Percentiles rank a stretch among this genome's conserved stretches.
These are phyloP conservation scores for Leptinotarsa undecemlineata DNA, from an alignment of 1,140 invertebrate genomes.

Conservation along the genomic window DNA sequence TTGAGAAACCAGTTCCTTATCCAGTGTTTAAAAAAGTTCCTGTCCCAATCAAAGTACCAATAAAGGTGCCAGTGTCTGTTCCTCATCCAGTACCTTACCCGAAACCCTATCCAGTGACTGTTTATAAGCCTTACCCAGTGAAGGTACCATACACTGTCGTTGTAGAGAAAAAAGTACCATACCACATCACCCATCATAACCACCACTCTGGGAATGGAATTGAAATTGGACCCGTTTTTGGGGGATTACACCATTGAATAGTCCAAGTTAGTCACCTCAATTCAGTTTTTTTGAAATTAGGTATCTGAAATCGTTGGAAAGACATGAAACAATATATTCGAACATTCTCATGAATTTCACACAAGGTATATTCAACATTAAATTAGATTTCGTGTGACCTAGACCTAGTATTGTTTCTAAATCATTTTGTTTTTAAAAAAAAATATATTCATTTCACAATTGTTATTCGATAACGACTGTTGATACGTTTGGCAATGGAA, in stretches of 20 bases:
- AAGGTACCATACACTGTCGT: slow-evolving; percentile 40
- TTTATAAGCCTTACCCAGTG: slow-evolving; percentile 56
- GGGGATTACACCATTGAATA: slow-evolving; percentile 4
- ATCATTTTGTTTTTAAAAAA: too few species aligned
- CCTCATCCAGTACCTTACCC: slow-evolving; percentile 41
- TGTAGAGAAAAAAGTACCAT: slow-evolving; percentile 45
- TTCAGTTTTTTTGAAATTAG: too few species aligned
- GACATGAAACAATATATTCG: too few species aligned
- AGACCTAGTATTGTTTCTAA: too few species aligned
- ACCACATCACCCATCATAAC: slow-evolving; percentile 40
- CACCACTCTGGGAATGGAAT: slow-evolving; percentile 5
- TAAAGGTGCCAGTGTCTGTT: slow-evolving; percentile 52
- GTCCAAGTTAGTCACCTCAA: too few species aligned
- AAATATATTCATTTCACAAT: too few species aligned
- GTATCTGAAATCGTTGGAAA: too few species aligned
- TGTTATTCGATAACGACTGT: too few species aligned
- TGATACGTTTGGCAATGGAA: too few species aligned
- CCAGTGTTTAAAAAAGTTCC: slow-evolving; percentile 49
- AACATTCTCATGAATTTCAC: too few species aligned
- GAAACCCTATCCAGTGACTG: slow-evolving; percentile 44
- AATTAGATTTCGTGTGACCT: too few species aligned
- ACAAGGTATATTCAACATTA: too few species aligned
- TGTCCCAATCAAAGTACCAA: slow-evolving; percentile 51
- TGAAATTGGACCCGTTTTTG: slow-evolving; percentile 18
- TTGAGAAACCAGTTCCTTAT: slow-evolving; percentile 51